Percentiles rank a stretch among this genome's conserved stretches.
Evolutionary conservation across 2,113 vertebrate species (phyloP).

Genomic region (Malurus elegans): DNA sequence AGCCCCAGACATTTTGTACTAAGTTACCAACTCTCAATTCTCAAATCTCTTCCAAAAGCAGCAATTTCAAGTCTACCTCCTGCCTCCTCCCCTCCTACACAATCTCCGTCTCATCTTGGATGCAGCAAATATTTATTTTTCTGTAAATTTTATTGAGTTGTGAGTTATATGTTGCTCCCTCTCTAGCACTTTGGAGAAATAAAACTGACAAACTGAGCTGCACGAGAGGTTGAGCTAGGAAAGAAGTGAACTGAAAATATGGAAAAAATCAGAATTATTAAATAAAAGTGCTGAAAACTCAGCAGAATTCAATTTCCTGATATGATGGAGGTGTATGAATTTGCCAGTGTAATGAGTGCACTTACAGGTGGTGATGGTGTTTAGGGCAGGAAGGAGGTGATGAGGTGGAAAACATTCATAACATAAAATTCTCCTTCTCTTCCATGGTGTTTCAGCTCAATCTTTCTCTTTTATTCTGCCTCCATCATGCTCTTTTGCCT

Average conservation of each 20-base stretch:
- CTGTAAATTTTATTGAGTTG: neutral
- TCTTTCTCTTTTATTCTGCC: neutral
- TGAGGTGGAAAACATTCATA: neutral
- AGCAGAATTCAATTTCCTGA: neutral
- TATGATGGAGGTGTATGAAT: neutral
- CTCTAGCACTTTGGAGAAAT: neutral
- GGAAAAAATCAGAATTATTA: neutral
- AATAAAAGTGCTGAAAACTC: neutral
- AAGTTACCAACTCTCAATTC: neutral
- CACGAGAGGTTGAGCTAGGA: neutral
- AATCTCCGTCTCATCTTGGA: neutral
- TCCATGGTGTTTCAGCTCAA: neutral
- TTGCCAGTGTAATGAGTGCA: neutral
- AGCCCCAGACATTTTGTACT: neutral
- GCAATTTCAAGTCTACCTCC: neutral
- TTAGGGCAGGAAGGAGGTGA: neutral
- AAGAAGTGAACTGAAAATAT: neutral
- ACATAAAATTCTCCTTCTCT: neutral
- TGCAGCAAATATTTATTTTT: constrained; percentile 20
- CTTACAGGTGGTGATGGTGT: neutral
- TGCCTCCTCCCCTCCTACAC: constrained; percentile 5
- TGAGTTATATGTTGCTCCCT: neutral
- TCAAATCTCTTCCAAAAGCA: constrained; percentile 9
- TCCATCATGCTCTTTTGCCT: neutral
- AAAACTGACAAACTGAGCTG: neutral